Percentiles rank a stretch among this genome's conserved stretches.
Conservation (phyloP, 2,888 invertebrate species). For the Lasioglossum morio region DNA sequence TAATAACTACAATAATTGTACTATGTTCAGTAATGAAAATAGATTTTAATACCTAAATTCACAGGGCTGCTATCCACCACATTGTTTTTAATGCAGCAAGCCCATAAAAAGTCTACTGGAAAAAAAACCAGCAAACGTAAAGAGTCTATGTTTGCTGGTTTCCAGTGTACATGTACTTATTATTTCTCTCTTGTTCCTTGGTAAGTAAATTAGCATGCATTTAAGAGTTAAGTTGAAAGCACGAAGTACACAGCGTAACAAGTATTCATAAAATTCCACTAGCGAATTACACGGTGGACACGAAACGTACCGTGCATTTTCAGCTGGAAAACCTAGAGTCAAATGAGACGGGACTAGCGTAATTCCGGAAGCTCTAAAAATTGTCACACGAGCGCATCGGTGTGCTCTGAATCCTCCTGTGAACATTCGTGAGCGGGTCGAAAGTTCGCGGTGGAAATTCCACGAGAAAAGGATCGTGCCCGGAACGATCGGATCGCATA, state of each 20-base stretch:
- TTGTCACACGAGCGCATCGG: background rate
- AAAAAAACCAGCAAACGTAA: background rate
- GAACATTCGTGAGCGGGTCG: background rate
- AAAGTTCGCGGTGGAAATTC: background rate
- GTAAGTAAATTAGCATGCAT: background rate
- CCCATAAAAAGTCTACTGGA: background rate
- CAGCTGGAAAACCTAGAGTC: background rate
- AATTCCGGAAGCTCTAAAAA: background rate
- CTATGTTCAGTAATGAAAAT: background rate
- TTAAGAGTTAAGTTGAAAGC: background rate
- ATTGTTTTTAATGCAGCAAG: background rate
- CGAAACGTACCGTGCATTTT: background rate
- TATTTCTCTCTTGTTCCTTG: background rate
- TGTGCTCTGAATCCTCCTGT: background rate
- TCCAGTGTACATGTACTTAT: background rate
- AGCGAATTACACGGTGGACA: background rate
- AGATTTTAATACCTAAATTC: background rate
- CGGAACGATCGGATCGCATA: constrained; percentile 20
- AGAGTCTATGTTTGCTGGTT: too few relatives aligned
- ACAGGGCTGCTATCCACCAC: background rate
- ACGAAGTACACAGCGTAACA: background rate
- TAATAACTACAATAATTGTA: background rate
- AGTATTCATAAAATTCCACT: background rate
- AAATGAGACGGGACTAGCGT: background rate
- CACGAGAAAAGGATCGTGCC: background rate